Conservation (phyloP, 2,113 vertebrate species). For the Fulica atra region DNA sequence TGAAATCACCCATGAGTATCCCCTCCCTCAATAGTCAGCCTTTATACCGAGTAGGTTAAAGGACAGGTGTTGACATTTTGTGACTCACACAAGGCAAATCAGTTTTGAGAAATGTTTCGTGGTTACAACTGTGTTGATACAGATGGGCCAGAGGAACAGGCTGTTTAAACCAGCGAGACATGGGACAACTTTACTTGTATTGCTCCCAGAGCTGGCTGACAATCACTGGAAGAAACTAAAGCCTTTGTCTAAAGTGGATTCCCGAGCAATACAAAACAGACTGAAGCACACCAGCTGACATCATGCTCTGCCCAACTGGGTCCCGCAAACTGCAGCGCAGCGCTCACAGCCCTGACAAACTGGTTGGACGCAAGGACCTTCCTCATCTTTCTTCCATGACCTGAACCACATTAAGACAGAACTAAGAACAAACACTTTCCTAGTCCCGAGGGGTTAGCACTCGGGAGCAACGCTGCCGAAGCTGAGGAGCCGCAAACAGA, state of each 20-base stretch:
- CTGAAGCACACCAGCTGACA: not conserved
- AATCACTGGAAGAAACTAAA: not conserved
- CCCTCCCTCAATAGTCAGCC: not conserved
- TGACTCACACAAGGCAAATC: constrained; percentile 22
- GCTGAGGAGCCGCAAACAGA: not conserved
- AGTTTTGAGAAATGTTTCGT: not conserved
- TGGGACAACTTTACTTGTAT: not conserved
- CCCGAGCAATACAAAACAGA: not conserved
- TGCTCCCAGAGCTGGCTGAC: not conserved
- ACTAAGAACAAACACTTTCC: not conserved
- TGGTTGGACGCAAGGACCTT: not conserved
- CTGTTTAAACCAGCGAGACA: not conserved
- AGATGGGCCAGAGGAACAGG: not conserved
- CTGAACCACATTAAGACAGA: not conserved
- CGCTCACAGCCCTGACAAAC: not conserved
- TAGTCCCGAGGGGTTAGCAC: rapidly evolving
- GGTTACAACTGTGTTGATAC: not conserved
- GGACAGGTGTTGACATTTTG: not conserved
- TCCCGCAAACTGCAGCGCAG: not conserved
- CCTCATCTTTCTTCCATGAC: not conserved
- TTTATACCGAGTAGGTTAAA: not conserved
- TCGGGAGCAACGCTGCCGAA: not conserved
- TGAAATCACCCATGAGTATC: not conserved
- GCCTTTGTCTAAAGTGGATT: not conserved
- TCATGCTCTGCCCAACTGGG: not conserved